These are phyloP conservation scores for Pelodytes ibericus DNA, from an alignment of 2,797 vertebrate genomes.

Conservation along the genomic window DNA sequence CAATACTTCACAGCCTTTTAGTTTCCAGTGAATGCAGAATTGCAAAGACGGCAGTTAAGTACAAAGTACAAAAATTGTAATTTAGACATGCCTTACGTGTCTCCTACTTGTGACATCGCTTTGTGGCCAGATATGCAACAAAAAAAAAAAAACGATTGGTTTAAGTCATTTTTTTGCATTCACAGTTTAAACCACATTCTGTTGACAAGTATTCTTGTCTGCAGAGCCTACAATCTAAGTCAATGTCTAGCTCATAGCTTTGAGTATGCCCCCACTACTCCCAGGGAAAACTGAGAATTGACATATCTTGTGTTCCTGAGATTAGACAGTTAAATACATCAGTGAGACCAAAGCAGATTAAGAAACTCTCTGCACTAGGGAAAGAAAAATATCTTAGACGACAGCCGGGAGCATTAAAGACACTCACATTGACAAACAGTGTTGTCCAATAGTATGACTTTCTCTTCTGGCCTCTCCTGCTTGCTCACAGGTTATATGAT, in stretches of 20 bases:
- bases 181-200: no score
- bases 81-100: no score
- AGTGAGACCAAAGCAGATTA: conserved; percentile 48
- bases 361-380: conserved; percentile 42
- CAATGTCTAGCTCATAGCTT: neutral
- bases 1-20: no score
- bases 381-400: conserved; percentile 49
- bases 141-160: no score
- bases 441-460: conserved; percentile 49
- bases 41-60: no score
- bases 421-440: conserved; percentile 50
- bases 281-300: conserved; percentile 41
- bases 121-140: no score
- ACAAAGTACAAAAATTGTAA: no score
- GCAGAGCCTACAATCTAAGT: no score
- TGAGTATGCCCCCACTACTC: conserved; percentile 27
- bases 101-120: no score
- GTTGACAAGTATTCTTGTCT: no score
- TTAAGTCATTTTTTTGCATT: no score
- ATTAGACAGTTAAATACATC: conserved; percentile 56
- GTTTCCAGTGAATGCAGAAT: no score
- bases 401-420: conserved; percentile 47
- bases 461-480: conserved; percentile 38
- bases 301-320: conserved; percentile 50
- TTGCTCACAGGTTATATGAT: conserved; percentile 54